phyloP scores from a whole-genome alignment of 2,113 vertebrate genomes.

The Phocoena phocoena region DNA sequence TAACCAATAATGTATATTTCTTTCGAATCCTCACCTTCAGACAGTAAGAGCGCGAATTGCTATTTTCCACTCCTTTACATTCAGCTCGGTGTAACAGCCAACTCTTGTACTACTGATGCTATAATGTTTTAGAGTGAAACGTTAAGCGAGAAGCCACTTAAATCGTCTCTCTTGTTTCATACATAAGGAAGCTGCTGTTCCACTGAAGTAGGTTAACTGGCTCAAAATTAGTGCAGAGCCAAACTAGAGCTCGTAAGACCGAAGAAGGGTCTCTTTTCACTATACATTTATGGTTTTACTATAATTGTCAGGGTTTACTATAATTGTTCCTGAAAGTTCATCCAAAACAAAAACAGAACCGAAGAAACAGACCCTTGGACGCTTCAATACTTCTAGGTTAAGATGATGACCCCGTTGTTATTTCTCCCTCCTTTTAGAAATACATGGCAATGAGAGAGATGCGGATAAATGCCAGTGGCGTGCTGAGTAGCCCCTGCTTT shows the following conservation, averaged over 20 bases:
- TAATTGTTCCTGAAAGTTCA: neutral
- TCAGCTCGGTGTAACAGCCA: neutral
- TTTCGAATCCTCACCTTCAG: neutral
- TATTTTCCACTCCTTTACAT: neutral
- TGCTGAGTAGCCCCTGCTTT: neutral
- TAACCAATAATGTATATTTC: neutral
- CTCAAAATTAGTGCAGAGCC: neutral
- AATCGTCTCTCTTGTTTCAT: neutral
- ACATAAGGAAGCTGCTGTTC: neutral
- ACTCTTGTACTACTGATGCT: accelerated
- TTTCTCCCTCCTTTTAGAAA: neutral
- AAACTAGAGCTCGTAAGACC: neutral
- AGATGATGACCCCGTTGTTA: neutral
- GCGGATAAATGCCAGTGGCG: neutral
- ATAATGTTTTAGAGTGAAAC: neutral
- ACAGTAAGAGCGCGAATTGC: neutral
- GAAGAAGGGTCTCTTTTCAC: neutral
- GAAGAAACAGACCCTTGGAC: neutral
- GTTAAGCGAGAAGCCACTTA: neutral
- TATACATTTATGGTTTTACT: neutral
- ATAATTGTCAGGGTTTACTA: neutral
- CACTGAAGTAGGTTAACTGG: neutral
- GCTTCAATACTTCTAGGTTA: neutral
- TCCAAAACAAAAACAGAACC: neutral
- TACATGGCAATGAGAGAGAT: neutral